Base-by-base conservation (phyloP, 2,888 invertebrate genomes). In the Linyphia triangularis region DNA sequence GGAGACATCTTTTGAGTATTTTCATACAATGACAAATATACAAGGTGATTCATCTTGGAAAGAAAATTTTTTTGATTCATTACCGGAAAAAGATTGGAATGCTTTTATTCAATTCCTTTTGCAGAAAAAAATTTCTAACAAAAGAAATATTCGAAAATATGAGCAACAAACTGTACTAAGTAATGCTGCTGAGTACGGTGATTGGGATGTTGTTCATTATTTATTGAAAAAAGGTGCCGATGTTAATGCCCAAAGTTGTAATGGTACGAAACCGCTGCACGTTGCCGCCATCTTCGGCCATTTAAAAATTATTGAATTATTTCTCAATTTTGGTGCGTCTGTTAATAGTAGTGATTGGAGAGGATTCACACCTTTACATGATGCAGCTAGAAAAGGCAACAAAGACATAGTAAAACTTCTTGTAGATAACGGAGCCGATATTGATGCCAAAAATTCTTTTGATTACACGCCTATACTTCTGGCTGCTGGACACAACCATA, bases 401-500 rank as follows among this genome's bases (percentile, higher is more conserved):
- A n/a, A 13, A 22, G 67, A 69, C 13, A 95, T 96, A 91, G 97
- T 95, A 24, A 95, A 95, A 26, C 92, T 96, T 79, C 93, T 99
- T 73, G 92, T 98, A 77, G 95, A 96, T 89, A 94, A 95, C 91
- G 97, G 97, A 28, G 96, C 97, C 9, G 95, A 98, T 93, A 94
- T 97, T 1, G 96, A 96, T 93, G 96, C 97, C 6, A 93, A 94
- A 89, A 96, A 97, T 69, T 95, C 96, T 92, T 97, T 98, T 92
- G 96, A 95, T 85, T 96, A 97, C 93, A 97, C 97, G 26, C 96
- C 98, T 0, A 92, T 98, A 0, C 10, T 13, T 2, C 94, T 98
- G 89, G n/a, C n/a, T n/a, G n/a, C n/a, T n/a, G n/a, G n/a, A n/a
- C n/a, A n/a, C n/a, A n/a, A n/a, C n/a, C n/a, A n/a, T n/a, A n/a